Conservation (phyloP, 2,797 vertebrate genomes). For the Odontamblyopus rebecca region DNA sequence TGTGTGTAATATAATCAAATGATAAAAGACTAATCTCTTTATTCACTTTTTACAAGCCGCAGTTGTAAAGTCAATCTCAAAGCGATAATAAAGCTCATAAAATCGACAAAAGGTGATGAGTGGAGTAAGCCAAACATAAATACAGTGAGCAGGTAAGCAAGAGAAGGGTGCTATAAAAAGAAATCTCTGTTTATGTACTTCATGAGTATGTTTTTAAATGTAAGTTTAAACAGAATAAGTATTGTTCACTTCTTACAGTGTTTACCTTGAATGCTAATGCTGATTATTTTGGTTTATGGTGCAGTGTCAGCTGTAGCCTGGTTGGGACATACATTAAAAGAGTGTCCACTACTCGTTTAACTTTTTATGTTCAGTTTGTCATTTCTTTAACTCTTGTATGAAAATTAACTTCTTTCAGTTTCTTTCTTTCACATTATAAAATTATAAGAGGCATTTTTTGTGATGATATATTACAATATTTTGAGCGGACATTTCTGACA, state of each 20-base stretch:
- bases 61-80: slow-evolving; percentile 26
- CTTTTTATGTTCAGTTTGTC: not conserved
- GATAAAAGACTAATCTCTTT: slow-evolving; percentile 33
- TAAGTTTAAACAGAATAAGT: not conserved
- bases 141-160: slow-evolving; percentile 5
- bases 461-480: not conserved
- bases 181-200: not conserved
- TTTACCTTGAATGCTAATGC: not conserved
- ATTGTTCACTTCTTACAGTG: not conserved
- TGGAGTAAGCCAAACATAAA: slow-evolving; percentile 17
- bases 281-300: too few relatives aligned
- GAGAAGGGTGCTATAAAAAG: slow-evolving; percentile 10
- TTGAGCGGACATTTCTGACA: not conserved
- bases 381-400: not conserved
- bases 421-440: not conserved
- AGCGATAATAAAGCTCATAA: slow-evolving; percentile 31
- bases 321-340: not conserved
- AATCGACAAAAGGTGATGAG: slow-evolving; percentile 26
- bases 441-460: not conserved
- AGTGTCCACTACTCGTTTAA: not conserved
- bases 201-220: not conserved
- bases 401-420: not conserved
- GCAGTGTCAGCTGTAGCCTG: not conserved
- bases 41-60: slow-evolving; percentile 27
- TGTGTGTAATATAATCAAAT: slow-evolving; percentile 32